These are phyloP conservation scores for Capromys pilorides DNA, from an alignment of 2,797 vertebrate genomes.

Conservation along the genomic window DNA sequence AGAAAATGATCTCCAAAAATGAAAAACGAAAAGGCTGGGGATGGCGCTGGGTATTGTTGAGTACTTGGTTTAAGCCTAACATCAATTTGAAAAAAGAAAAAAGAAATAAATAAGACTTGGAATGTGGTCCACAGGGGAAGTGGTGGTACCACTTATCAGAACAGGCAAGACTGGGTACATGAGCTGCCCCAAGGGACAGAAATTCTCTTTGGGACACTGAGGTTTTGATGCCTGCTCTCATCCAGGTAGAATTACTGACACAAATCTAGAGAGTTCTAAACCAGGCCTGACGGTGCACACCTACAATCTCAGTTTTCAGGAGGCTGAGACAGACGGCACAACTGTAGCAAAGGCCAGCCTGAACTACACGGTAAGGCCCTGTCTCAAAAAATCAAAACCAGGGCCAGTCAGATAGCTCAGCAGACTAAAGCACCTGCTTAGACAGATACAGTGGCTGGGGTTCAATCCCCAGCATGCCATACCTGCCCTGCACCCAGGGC, in stretches of 20 bases:
- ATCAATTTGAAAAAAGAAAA: neutral
- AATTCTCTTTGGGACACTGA: neutral
- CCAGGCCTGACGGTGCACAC: neutral
- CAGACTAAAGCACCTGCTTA: too few species aligned
- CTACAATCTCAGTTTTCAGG: neutral
- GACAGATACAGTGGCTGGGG: too few species aligned
- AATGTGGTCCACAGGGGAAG: neutral
- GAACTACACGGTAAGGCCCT: neutral
- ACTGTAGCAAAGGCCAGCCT: neutral
- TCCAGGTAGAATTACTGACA: neutral
- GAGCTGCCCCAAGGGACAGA: too few species aligned
- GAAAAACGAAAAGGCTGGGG: neutral
- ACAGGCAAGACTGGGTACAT: neutral
- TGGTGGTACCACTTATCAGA: neutral
- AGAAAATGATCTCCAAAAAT: neutral
- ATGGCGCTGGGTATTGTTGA: neutral
- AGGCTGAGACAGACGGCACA: neutral
- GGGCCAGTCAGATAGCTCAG: too few species aligned
- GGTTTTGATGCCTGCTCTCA: neutral
- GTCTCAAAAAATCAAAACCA: neutral
- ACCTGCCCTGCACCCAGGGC: too few species aligned
- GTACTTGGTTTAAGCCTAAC: neutral
- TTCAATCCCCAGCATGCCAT: too few species aligned
- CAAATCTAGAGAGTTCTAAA: neutral
- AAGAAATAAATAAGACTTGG: neutral